Base-by-base conservation (phyloP, 2,113 vertebrate genomes). In the Brachionichthys hirsutus region DNA sequence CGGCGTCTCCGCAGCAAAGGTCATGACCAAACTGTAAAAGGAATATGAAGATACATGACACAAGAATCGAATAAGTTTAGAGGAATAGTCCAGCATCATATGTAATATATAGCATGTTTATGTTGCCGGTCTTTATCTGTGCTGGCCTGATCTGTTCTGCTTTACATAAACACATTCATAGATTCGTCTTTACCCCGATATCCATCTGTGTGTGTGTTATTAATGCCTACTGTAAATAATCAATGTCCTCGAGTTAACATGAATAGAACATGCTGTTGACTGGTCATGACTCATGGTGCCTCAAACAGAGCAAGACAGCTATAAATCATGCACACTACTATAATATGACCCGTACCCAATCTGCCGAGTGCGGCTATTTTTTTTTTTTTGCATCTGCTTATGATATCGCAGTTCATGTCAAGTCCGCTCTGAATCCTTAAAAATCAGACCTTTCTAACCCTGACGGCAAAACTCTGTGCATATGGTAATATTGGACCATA, bases 21-120 rank as follows among this genome's bases (percentile, higher is more conserved):
- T 89, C 86, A 87, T 75, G 82, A 88, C 82, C 81, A 84, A 84
- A 82, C 81, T 81, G 82, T 80, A 81, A 84, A 87, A 80, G 83
- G 82, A 81, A 83, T 81, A 87, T 85, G 67, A 87, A 87, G 87
- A 88, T 81, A 77, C 80, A 90, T 84, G 78, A 80, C 75, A 78
- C 57, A 69, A 49, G 47, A 72, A 73, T 78, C 62, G 57, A 83
- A 78, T 67, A 57, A 42, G 34, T 53, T 6, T 8, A 30, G 24
- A 52, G 69, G 58, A 46, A 52, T 62, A 75, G 78, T 77, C 42
- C 70, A 59, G 48, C 54, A 71, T 63, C 63, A 75, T 47, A 76
- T 66, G 77, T 76, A 75, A 83, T 71, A 69, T 50, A 73, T 60
- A 67, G 38, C 38, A 12, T 70, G 51, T 74, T 77, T 81, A 68